These are phyloP conservation scores for Chamaea fasciata DNA, from an alignment of 2,113 vertebrate species.

Conservation along the genomic window DNA sequence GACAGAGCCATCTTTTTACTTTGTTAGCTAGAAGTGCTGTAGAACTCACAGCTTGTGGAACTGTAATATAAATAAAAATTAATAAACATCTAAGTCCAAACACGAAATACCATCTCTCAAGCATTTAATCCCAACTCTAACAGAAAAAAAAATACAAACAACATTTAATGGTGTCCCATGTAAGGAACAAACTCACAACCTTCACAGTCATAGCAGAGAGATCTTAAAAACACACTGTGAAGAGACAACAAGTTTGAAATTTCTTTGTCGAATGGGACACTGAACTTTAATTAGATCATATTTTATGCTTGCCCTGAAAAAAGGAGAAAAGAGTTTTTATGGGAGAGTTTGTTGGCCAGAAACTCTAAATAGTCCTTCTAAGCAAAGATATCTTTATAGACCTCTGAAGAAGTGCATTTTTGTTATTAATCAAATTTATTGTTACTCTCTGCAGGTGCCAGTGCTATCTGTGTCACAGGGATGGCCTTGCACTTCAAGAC, in stretches of 20 bases:
- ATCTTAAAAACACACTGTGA: neutral
- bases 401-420: neutral
- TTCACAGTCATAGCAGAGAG: neutral
- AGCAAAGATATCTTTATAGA: neutral
- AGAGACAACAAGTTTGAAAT: neutral
- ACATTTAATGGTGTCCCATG: neutral
- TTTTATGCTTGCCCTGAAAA: neutral
- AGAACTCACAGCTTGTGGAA: neutral
- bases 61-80: neutral
- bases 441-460: neutral
- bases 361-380: neutral
- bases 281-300: neutral
- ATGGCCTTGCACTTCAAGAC: constrained; percentile 15
- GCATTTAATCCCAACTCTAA: neutral
- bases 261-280: neutral
- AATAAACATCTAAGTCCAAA: neutral
- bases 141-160: neutral
- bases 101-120: neutral
- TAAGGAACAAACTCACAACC: neutral
- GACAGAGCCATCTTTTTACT: neutral
- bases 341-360: neutral
- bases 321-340: neutral
- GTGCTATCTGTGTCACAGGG: neutral
- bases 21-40: neutral
- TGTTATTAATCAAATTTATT: neutral